These are phyloP conservation scores for Drosophila pullipes DNA, from an alignment of 2,888 invertebrate species.

Conservation along the genomic window DNA sequence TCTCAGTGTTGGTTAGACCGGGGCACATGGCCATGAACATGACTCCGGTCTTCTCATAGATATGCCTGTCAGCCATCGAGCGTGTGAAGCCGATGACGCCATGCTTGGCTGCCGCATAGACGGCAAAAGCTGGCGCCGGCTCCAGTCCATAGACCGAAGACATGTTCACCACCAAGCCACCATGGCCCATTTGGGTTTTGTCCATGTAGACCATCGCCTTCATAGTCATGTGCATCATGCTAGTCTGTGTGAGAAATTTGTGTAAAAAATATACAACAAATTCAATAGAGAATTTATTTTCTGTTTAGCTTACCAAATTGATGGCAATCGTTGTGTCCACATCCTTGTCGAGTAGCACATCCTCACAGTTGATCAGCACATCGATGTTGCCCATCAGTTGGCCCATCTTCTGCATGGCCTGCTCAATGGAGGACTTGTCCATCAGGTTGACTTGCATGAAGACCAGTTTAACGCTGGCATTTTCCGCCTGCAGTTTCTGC, in stretches of 20 bases:
- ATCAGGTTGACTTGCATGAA: constrained; percentile 81
- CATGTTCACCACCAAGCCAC: constrained; percentile 83
- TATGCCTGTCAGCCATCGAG: constrained; percentile 77
- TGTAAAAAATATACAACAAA: background rate
- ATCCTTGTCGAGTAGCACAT: constrained; percentile 82
- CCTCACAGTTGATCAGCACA: constrained; percentile 81
- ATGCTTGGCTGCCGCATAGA: constrained; percentile 83
- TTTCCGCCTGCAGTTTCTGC: constrained; percentile 78
- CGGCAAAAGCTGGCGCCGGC: constrained; percentile 81
- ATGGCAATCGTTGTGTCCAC: constrained; percentile 82
- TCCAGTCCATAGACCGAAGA: constrained; percentile 83
- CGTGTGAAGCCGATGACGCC: constrained; percentile 84
- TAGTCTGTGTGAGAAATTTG: constrained; percentile 62
- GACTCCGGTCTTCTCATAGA: constrained; percentile 80
- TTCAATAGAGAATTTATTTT: background rate
- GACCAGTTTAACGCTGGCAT: constrained; percentile 67
- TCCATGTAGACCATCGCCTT: constrained; percentile 82
- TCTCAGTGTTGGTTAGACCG: constrained; percentile 81
- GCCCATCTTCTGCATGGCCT: constrained; percentile 74
- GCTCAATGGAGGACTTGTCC: constrained; percentile 75
- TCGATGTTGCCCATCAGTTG: constrained; percentile 77
- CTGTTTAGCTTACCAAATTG: constrained; percentile 77
- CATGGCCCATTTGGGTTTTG: constrained; percentile 80
- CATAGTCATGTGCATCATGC: constrained; percentile 81
- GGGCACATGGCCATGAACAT: constrained; percentile 82